A percentile compares a stretch with the other conserved stretches of the same genome.
These are phyloP conservation scores for Acanthurus tractus DNA, from an alignment of 2,797 vertebrate genomes.

Conservation along the genomic window DNA sequence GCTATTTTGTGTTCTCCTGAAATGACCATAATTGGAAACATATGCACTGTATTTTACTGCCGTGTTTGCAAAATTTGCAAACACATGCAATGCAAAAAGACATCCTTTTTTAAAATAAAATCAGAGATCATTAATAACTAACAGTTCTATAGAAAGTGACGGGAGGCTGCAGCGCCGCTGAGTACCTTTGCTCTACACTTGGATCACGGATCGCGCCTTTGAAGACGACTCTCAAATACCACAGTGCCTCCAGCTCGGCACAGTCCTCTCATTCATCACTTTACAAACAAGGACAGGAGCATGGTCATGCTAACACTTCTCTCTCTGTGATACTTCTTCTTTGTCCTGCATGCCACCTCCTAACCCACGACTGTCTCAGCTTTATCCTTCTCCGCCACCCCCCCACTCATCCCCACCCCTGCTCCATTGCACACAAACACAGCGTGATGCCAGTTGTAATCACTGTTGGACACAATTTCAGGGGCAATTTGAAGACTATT, in stretches of 20 bases:
- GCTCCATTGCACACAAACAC: constrained; percentile 89
- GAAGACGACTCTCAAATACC: constrained; percentile 87
- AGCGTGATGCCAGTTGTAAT: constrained; percentile 98
- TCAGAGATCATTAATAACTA: neutral
- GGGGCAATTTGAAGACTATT: constrained; percentile 99
- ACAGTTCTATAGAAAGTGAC: constrained; percentile 3
- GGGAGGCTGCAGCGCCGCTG: neutral
- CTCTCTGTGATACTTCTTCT: constrained; percentile 62
- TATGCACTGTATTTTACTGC: neutral
- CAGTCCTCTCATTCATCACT: constrained; percentile 75
- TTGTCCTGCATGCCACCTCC: constrained; percentile 75
- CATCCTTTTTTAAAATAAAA: neutral
- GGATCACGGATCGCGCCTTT: constrained; percentile 58
- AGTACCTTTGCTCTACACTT: constrained; percentile 13
- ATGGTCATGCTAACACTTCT: constrained; percentile 90
- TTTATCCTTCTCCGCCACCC: constrained; percentile 38
- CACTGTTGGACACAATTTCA: constrained; percentile 99
- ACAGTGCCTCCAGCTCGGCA: constrained; percentile 56
- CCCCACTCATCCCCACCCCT: constrained; percentile 63
- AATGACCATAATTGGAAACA: constrained; percentile 10
- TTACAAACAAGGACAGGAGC: constrained; percentile 90
- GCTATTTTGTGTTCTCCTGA: neutral
- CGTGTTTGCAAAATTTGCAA: neutral
- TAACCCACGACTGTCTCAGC: constrained; percentile 65
- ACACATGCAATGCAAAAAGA: constrained; percentile 1